Evolutionary conservation across 1,140 invertebrate genomes (phyloP), one percentile per base, ranked within the genome.

Genomic region (Bombus superbus): DNA sequence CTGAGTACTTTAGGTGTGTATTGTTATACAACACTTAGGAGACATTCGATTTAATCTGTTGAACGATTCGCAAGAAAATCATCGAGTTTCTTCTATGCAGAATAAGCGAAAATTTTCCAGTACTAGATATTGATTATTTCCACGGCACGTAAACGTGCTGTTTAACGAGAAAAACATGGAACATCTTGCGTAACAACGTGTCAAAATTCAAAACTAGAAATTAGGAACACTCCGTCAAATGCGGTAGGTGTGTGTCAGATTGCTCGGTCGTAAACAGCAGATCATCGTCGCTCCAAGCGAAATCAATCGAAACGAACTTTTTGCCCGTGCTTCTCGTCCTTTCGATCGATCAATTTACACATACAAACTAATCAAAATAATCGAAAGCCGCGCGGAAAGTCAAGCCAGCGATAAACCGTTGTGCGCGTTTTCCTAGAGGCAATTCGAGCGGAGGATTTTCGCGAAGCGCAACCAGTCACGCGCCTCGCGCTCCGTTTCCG

Each of bases 401-500:
- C 59, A 2, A 62, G 59, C 59, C 10, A 62, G 3, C 11, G 11
- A 62, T 62, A 3, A 62, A 62, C 28, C 59, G 28, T 28, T 62
- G 10, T 5, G 10, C 4, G 28, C 59, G 59, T n/a, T 62, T n/a
- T n/a, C 59, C 59, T 59, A 11, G 25, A 28, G 57, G 57, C 28
- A 11, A 59, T 25, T n/a, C 28, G 59, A 62, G 59, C 59, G 25
- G 59, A 62, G 28, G 28, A 62, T 62, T 62, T 62, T 62, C 72
- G 75, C 75, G 53, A n/a, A 6, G 22, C 75, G 47, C 53, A 57
- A 38, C 68, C 87, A 85, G 88, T 88, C 88, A 90, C 93, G 82
- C 91, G 83, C 86, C 25, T 25, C 9, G 89, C 62, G 92, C 25
- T 91, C 89, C 90, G 79, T 73, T 71, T 82, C 80, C 72, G 72